These are phyloP conservation scores for Idaea aversata DNA, from an alignment of 2,888 invertebrate species.

Conservation along the genomic window DNA sequence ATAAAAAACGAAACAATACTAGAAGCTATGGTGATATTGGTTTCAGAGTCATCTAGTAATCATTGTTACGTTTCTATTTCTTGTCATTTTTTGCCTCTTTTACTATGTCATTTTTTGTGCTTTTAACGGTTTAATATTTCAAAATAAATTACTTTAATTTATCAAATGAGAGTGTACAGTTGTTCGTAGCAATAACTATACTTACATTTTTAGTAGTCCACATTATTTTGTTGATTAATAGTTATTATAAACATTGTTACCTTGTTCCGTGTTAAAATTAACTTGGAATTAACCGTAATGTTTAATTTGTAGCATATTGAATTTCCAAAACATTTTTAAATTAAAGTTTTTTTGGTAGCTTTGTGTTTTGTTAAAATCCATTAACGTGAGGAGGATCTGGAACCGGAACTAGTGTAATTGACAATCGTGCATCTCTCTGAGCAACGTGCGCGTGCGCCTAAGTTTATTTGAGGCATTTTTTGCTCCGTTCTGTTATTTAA, in stretches of 20 bases:
- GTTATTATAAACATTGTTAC: constrained; percentile 28
- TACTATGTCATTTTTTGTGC: not conserved
- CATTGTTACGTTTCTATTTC: constrained; percentile 4
- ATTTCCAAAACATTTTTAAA: constrained; percentile 52
- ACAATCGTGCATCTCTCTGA: constrained; percentile 44
- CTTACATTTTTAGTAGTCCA: constrained; percentile 7
- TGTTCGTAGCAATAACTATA: constrained; percentile 7
- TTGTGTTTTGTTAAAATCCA: constrained; percentile 48
- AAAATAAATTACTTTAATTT: not conserved
- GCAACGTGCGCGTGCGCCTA: constrained; percentile 48
- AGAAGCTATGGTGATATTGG: constrained; percentile 42
- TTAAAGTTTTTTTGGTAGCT: constrained; percentile 54
- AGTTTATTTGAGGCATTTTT: constrained; percentile 69
- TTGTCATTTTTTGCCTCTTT: constrained; percentile 15
- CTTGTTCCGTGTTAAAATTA: constrained; percentile 34
- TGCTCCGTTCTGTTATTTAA: constrained; percentile 58
- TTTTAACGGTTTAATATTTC: not conserved
- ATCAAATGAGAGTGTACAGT: not conserved
- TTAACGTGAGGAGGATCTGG: constrained; percentile 65
- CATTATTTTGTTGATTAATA: constrained; percentile 27
- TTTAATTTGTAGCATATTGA: constrained; percentile 50
- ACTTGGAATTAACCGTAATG: constrained; percentile 34
- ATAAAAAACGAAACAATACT: constrained; percentile 57
- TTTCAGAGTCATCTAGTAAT: constrained; percentile 23
- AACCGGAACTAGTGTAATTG: constrained; percentile 74